Percentiles rank a stretch among this genome's conserved stretches.
Conservation (phyloP, 2,113 vertebrate species). For the Scomber scombrus region DNA sequence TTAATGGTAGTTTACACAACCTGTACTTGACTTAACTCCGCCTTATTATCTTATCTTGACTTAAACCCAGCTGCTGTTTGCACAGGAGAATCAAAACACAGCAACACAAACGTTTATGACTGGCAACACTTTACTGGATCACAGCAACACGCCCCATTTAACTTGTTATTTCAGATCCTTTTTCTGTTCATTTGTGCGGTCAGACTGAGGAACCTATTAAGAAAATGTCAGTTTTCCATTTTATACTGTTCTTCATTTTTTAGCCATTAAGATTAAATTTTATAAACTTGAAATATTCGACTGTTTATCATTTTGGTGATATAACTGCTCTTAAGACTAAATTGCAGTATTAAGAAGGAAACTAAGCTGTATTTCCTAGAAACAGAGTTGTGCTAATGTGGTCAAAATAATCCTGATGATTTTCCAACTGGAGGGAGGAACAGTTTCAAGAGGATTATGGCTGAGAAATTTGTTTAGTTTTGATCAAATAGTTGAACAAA, state of each 20-base stretch:
- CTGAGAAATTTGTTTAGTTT: neutral
- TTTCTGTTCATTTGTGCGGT: neutral
- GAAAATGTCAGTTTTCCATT: neutral
- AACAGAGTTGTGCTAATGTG: neutral
- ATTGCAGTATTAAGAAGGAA: neutral
- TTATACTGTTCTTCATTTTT: neutral
- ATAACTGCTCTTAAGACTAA: neutral
- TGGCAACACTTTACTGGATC: conserved; percentile 29
- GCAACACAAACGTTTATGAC: conserved; percentile 40
- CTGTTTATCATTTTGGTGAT: no score
- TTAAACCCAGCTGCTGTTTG: conserved; percentile 57
- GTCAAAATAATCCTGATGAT: no score
- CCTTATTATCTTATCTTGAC: conserved; percentile 16
- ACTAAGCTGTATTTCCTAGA: neutral
- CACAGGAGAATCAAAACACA: conserved; percentile 53
- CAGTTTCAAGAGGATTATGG: neutral
- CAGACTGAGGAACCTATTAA: neutral
- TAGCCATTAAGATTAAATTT: neutral
- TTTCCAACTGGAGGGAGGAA: no score
- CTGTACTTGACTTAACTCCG: neutral
- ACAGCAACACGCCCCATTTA: conserved; percentile 33
- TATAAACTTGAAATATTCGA: no score
- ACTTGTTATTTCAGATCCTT: neutral
- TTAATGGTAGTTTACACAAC: conserved; percentile 34
- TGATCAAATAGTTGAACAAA: neutral